These are phyloP conservation scores for Eupithecia centaureata DNA, from an alignment of 2,888 invertebrate species.

Conservation along the genomic window DNA sequence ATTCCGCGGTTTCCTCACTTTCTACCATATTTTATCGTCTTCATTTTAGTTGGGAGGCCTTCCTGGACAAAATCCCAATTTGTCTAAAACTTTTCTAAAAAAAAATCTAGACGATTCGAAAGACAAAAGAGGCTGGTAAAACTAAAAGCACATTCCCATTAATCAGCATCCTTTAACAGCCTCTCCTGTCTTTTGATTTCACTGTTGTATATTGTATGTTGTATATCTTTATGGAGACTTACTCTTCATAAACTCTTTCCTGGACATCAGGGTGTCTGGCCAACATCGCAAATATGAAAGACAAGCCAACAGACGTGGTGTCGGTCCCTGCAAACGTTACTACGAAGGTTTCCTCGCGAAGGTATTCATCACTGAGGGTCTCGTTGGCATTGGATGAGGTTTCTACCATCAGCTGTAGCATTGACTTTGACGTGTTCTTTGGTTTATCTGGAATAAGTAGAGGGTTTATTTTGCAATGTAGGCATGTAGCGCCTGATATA, in stretches of 20 bases:
- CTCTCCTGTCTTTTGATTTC: not conserved
- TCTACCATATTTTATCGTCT: no score
- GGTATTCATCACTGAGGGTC: slow-evolving; percentile 53
- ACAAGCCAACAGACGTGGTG: slow-evolving; percentile 68
- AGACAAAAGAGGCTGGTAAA: no score
- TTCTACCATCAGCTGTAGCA: slow-evolving; percentile 24
- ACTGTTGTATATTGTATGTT: no score
- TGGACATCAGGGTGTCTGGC: slow-evolving; percentile 71
- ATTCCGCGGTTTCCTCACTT: no score
- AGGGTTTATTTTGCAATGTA: no score
- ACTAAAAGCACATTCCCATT: no score
- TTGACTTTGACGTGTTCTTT: slow-evolving; percentile 14
- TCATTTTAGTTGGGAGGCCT: no score
- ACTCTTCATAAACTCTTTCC: slow-evolving; percentile 66
- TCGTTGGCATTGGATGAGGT: slow-evolving; percentile 13
- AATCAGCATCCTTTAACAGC: no score
- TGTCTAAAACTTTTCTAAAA: no score
- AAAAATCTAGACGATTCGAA: no score
- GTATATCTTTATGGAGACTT: slow-evolving; percentile 42
- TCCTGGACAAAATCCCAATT: no score
- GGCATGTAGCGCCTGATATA: no score
- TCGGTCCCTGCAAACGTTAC: slow-evolving; percentile 81
- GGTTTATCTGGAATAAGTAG: not conserved
- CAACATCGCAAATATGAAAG: slow-evolving; percentile 68
- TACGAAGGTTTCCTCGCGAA: slow-evolving; percentile 82